These are phyloP conservation scores for Pantala flavescens DNA, from an alignment of 1,140 invertebrate species.

Conservation along the genomic window DNA sequence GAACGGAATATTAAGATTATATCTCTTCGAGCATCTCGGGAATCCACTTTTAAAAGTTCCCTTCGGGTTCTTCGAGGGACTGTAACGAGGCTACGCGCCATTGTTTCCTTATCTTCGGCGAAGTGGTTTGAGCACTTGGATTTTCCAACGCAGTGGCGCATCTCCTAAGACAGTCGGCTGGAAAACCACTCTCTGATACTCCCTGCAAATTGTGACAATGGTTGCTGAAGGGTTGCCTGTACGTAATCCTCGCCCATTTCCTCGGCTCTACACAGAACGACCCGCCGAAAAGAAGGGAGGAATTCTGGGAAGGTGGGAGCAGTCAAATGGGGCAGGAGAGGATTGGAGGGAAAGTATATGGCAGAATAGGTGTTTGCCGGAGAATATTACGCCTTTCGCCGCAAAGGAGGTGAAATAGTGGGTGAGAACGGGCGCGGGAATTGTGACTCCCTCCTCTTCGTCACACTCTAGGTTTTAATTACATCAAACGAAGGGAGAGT, in stretches of 20 bases:
- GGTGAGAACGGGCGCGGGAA: no score
- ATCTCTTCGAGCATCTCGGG: no score
- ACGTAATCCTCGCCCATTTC: neutral
- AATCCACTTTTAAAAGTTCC: no score
- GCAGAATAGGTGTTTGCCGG: neutral
- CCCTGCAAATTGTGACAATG: neutral
- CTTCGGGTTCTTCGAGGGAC: no score
- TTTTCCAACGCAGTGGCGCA: neutral
- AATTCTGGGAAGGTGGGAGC: neutral
- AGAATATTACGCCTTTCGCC: neutral
- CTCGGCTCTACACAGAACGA: neutral
- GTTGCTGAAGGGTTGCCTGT: neutral
- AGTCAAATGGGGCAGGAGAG: neutral
- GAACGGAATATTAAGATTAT: no score
- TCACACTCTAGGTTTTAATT: conserved; percentile 2
- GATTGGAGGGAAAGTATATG: neutral
- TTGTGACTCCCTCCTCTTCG: neutral
- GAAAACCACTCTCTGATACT: neutral
- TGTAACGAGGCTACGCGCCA: no score
- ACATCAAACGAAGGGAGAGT: conserved; percentile 1
- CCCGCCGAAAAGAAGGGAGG: neutral
- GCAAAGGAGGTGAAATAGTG: neutral
- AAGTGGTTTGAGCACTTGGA: neutral
- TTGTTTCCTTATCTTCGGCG: no score
- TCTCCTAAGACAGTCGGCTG: neutral